A percentile compares a stretch with the other conserved stretches of the same genome.
These are phyloP conservation scores for Equus quagga DNA, from an alignment of 2,113 vertebrate species.

Conservation along the genomic window DNA sequence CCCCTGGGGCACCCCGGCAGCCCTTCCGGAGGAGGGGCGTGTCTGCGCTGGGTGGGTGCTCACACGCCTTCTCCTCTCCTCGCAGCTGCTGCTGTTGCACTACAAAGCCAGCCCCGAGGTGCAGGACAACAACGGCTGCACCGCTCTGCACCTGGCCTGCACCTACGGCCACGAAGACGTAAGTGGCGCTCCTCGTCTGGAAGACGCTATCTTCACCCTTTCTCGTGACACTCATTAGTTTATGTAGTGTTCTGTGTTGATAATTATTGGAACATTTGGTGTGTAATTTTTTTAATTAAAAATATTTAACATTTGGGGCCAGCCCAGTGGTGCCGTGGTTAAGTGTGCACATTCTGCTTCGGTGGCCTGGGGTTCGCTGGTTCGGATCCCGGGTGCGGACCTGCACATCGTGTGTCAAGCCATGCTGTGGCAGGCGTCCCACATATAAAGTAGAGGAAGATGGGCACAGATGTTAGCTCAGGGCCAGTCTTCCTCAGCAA, in stretches of 20 bases:
- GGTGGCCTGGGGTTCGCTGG: no score
- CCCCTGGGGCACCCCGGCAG: accelerated
- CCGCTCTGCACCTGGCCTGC: constrained; percentile 96
- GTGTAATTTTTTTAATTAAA: constrained; percentile 69
- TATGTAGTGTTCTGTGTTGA: neutral
- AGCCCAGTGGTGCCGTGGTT: no score
- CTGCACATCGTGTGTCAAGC: no score
- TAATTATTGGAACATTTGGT: neutral
- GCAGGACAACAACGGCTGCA: constrained; percentile 97
- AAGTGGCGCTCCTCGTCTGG: constrained; percentile 50
- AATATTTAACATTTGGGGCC: neutral
- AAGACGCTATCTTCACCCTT: accelerated
- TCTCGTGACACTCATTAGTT: neutral
- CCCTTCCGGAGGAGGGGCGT: accelerated
- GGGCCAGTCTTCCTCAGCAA: no score
- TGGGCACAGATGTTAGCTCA: no score
- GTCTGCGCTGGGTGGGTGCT: neutral
- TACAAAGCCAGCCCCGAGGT: constrained; percentile 93
- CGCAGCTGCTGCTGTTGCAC: constrained; percentile 95
- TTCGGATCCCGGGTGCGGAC: no score
- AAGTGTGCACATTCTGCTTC: no score
- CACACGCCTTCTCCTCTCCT: constrained; percentile 61
- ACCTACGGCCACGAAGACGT: constrained; percentile 97
- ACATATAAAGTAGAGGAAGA: no score
- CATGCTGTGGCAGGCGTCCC: no score